phyloP scores from a whole-genome alignment of 2,113 vertebrate genomes.

The Ia io region DNA sequence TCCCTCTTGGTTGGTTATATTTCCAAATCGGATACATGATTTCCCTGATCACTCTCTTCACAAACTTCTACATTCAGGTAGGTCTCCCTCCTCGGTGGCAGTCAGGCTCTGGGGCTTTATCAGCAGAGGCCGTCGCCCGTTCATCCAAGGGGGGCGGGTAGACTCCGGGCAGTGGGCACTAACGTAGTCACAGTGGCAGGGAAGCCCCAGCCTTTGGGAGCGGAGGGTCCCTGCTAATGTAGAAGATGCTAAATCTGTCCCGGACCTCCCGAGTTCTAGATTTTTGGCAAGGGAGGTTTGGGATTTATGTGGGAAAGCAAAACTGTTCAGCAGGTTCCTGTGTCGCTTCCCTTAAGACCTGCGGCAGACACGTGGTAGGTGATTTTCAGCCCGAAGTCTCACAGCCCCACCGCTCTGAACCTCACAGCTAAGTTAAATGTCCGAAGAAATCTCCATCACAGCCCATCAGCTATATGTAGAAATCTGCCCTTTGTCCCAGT shows the following conservation, averaged over 20 bases:
- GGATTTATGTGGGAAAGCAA: neutral
- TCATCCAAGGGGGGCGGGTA: neutral
- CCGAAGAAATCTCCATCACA: neutral
- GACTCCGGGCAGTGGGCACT: neutral
- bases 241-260: neutral
- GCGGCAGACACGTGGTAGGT: neutral
- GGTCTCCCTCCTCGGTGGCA: neutral
- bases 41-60: conserved; percentile 92
- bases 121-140: neutral
- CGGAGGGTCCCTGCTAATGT: neutral
- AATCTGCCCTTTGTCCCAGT: neutral
- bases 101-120: neutral
- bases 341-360: neutral
- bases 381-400: neutral
- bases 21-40: conserved; percentile 97
- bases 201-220: neutral
- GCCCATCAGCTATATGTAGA: neutral
- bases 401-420: neutral
- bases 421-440: neutral
- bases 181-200: neutral
- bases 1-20: conserved; percentile 94
- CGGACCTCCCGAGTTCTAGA: neutral
- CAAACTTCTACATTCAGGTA: conserved; percentile 97
- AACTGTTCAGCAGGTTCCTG: too few relatives aligned
- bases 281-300: neutral